Evolutionary conservation across 2,888 invertebrate genomes (phyloP).

Genomic region (Caenorhabditis afra): DNA sequence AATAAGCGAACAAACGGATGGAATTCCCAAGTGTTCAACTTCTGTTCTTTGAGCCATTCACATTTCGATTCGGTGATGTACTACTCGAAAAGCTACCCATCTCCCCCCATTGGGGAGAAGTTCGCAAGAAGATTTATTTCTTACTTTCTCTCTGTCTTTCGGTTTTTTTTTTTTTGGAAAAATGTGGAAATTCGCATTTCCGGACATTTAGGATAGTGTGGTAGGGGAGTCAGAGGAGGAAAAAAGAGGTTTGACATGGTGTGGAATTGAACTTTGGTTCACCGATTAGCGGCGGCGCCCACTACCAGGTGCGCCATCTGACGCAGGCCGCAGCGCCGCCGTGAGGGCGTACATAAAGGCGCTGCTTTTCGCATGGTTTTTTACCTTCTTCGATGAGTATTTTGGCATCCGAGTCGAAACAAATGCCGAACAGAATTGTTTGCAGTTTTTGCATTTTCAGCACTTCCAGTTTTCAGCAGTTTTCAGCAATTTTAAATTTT

Average conservation of each 20-base stretch:
- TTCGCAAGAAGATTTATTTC: no score
- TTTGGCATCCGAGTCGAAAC: constrained; percentile 50
- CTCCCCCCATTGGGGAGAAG: no score
- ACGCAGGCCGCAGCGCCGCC: neutral
- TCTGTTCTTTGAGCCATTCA: no score
- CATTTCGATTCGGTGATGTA: no score
- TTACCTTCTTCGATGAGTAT: constrained; percentile 47
- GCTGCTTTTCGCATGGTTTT: no score
- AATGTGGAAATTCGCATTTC: neutral
- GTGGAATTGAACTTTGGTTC: neutral
- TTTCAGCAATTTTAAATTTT: no score
- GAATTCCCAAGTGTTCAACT: no score
- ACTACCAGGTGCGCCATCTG: neutral
- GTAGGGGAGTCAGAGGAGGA: neutral
- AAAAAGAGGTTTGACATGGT: neutral
- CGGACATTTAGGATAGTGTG: neutral
- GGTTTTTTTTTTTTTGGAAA: neutral
- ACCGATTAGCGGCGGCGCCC: neutral
- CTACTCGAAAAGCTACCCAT: no score
- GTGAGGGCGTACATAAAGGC: no score
- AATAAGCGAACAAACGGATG: no score
- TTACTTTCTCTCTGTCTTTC: no score
- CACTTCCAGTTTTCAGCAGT: no score
- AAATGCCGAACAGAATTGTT: constrained; percentile 33
- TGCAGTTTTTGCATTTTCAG: constrained; percentile 38